Evolutionary conservation across 2,113 vertebrate species (phyloP).

Genomic region (Tychaedon coryphoeus): DNA sequence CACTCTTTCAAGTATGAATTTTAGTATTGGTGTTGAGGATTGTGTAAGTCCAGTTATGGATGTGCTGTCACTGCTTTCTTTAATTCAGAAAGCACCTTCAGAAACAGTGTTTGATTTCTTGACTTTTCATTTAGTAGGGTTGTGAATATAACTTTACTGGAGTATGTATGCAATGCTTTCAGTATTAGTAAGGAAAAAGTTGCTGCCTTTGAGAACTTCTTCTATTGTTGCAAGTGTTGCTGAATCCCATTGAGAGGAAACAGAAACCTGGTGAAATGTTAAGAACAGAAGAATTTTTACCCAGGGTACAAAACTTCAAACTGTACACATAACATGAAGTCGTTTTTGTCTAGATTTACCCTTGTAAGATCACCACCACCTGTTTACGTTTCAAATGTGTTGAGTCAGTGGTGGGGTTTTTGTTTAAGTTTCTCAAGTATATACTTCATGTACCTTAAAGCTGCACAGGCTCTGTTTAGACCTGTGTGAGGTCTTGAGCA

Average conservation of each 20-base stretch:
- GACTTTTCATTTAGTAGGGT: background rate
- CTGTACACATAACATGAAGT: rapidly evolving
- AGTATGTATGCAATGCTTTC: background rate
- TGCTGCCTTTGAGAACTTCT: background rate
- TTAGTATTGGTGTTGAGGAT: background rate
- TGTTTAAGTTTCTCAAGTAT: background rate
- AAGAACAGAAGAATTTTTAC: background rate
- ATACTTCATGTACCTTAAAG: background rate
- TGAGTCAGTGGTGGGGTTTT: background rate
- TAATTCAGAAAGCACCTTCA: background rate
- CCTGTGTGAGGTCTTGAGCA: background rate
- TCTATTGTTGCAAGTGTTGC: background rate
- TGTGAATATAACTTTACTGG: background rate
- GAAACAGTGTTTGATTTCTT: background rate
- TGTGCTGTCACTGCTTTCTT: background rate
- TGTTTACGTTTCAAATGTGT: background rate
- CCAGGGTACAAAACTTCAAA: background rate
- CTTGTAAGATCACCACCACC: background rate
- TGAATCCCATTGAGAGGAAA: background rate
- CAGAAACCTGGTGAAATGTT: background rate
- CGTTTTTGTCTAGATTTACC: background rate
- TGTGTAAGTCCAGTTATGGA: background rate
- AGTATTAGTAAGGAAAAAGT: background rate
- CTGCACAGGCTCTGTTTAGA: background rate
- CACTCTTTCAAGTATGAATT: rapidly evolving